A percentile compares a stretch with the other conserved stretches of the same genome.
phyloP scores from a whole-genome alignment of 2,888 invertebrate species.

The Heliconius hortense region DNA sequence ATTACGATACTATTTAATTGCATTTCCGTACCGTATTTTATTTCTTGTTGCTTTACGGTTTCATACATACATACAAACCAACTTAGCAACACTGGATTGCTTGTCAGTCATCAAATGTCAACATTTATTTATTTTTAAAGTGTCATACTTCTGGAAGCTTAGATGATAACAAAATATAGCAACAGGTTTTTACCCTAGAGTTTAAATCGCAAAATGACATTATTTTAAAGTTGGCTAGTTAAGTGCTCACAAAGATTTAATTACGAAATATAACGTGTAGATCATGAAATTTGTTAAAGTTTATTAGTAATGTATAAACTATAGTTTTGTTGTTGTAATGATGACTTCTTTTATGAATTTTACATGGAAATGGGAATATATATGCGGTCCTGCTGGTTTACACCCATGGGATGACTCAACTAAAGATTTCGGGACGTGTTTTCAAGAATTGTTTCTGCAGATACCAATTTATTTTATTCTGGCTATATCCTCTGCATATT shows the following conservation, averaged over 20 bases:
- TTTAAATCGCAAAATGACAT: slow-evolving; percentile 28
- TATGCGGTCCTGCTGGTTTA: slow-evolving; percentile 89
- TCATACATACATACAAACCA: neutral
- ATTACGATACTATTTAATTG: no score
- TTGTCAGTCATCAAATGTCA: slow-evolving; percentile 13
- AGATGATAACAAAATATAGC: slow-evolving; percentile 13
- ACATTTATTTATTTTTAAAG: slow-evolving; percentile 14
- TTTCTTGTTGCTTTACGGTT: no score
- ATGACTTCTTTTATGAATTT: slow-evolving; percentile 55
- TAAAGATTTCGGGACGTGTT: slow-evolving; percentile 91
- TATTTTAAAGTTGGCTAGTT: slow-evolving; percentile 4
- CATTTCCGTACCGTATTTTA: no score
- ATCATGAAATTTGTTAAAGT: neutral
- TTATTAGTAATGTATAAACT: neutral
- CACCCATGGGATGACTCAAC: slow-evolving; percentile 85
- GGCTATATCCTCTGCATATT: slow-evolving; percentile 90
- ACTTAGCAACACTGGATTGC: neutral
- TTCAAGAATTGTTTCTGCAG: slow-evolving; percentile 90
- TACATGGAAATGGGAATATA: slow-evolving; percentile 87
- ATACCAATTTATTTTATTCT: slow-evolving; percentile 88
- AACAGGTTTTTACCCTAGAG: slow-evolving; percentile 12
- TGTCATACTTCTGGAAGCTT: slow-evolving; percentile 6
- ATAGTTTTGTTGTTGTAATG: slow-evolving; percentile 13
- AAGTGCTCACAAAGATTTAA: neutral
- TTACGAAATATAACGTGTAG: neutral